phyloP scores from a whole-genome alignment of 2,888 invertebrate species.

The Latrodectus hesperus region DNA sequence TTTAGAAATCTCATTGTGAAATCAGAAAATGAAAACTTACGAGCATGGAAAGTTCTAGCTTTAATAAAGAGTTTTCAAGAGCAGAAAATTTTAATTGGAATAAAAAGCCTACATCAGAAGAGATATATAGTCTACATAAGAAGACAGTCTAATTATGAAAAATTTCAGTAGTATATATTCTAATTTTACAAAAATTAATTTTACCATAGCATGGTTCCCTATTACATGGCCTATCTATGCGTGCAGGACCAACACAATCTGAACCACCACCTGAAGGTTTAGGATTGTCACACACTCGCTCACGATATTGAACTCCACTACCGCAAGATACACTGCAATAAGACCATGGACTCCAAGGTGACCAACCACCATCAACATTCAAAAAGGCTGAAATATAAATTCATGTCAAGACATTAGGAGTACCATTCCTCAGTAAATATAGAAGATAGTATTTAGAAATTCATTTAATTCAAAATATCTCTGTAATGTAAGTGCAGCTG shows the following conservation, averaged over 20 bases:
- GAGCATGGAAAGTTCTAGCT: neutral
- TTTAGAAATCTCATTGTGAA: neutral
- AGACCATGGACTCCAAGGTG: conserved; percentile 81
- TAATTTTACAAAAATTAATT: neutral
- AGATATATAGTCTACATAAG: too few relatives aligned
- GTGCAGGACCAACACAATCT: conserved; percentile 78
- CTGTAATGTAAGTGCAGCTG: too few relatives aligned
- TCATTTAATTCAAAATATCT: too few relatives aligned
- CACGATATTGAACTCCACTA: conserved; percentile 83
- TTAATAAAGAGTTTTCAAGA: too few relatives aligned
- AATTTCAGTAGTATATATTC: too few relatives aligned
- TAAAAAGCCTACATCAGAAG: too few relatives aligned
- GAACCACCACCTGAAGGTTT: conserved; percentile 73
- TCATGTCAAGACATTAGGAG: neutral
- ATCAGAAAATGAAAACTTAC: neutral
- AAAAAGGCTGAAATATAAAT: conserved; percentile 41
- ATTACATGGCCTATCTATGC: conserved; percentile 84
- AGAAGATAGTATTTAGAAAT: too few relatives aligned
- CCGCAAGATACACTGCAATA: conserved; percentile 82
- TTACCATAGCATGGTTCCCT: conserved; percentile 82
- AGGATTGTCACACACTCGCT: conserved; percentile 75
- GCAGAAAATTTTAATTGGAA: too few relatives aligned
- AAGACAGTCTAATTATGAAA: too few relatives aligned
- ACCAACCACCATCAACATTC: conserved; percentile 77
- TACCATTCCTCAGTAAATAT: too few relatives aligned